phyloP scores from a whole-genome alignment of 2,113 vertebrate species.

The Scomber scombrus region DNA sequence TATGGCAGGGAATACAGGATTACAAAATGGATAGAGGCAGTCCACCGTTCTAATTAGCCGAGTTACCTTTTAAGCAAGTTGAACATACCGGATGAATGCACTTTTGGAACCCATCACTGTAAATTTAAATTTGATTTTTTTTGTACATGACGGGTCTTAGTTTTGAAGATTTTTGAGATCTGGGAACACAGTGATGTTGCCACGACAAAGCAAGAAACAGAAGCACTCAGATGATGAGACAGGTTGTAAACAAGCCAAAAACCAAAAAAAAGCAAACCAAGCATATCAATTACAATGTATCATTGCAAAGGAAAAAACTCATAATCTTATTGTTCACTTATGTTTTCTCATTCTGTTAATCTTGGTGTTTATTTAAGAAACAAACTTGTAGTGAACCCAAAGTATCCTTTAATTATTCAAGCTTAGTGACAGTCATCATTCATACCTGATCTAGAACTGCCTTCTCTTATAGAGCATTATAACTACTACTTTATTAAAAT shows the following conservation, averaged over 20 bases:
- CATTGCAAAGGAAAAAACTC: neutral
- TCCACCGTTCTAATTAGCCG: constrained; percentile 45
- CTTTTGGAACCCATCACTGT: constrained; percentile 22
- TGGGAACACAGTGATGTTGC: neutral
- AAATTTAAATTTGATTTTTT: constrained; percentile 30
- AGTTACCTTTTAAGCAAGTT: constrained; percentile 54
- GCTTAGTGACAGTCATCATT: too few species aligned
- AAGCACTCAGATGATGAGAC: neutral
- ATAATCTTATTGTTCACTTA: too few species aligned
- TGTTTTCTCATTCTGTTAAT: too few species aligned
- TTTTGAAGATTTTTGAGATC: neutral
- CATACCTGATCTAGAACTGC: too few species aligned
- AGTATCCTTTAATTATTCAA: too few species aligned
- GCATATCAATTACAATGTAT: neutral
- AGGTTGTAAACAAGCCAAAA: neutral
- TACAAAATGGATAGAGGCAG: constrained; percentile 48
- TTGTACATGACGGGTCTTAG: neutral
- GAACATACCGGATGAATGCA: constrained; percentile 26
- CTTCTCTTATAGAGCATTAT: too few species aligned
- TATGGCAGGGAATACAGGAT: constrained; percentile 70
- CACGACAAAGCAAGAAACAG: neutral
- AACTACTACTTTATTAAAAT: neutral
- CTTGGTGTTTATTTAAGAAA: too few species aligned
- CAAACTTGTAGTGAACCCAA: too few species aligned
- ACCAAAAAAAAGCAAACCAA: too few species aligned